These are phyloP conservation scores for Drosophila prostipennis DNA, from an alignment of 2,888 invertebrate genomes.

Conservation along the genomic window DNA sequence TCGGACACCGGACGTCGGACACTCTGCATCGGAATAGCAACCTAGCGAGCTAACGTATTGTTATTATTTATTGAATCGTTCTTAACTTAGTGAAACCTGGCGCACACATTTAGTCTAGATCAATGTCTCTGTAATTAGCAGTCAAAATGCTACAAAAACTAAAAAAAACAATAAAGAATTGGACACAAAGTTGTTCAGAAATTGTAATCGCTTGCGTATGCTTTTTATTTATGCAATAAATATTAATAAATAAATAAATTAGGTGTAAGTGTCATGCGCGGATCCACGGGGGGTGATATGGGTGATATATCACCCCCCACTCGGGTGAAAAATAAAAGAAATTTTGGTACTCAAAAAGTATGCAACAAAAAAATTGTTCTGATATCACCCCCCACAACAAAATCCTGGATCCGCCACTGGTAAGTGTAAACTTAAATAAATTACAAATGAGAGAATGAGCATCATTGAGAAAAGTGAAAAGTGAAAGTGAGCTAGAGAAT, in stretches of 20 bases:
- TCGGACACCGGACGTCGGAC: conserved; percentile 37
- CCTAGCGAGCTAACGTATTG: conserved; percentile 44
- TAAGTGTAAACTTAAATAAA: conserved; percentile 52
- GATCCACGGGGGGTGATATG: too few species aligned
- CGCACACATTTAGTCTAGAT: conserved; percentile 67
- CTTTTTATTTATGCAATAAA: conserved; percentile 57
- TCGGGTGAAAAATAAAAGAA: too few species aligned
- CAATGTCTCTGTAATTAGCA: conserved; percentile 67
- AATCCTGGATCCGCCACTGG: too few species aligned
- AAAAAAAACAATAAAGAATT: conserved; percentile 55
- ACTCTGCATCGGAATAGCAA: conserved; percentile 55
- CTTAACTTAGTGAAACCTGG: conserved; percentile 50
- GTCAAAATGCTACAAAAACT: conserved; percentile 76
- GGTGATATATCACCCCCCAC: too few species aligned
- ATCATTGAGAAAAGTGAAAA: conserved; percentile 31
- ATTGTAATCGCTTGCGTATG: conserved; percentile 37
- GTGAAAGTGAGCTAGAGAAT: conserved; percentile 32
- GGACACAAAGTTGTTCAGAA: conserved; percentile 53
- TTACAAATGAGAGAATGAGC: conserved; percentile 41
- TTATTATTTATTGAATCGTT: conserved; percentile 53
- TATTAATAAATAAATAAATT: conserved; percentile 58
- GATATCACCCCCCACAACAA: too few species aligned
- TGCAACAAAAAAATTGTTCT: too few species aligned
- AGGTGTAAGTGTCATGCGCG: conserved; percentile 53
- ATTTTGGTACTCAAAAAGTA: too few species aligned